Percentiles rank a stretch among this genome's conserved stretches.
phyloP scores from a whole-genome alignment of 1,140 invertebrate genomes.

The Zaprionus gabonicus region DNA sequence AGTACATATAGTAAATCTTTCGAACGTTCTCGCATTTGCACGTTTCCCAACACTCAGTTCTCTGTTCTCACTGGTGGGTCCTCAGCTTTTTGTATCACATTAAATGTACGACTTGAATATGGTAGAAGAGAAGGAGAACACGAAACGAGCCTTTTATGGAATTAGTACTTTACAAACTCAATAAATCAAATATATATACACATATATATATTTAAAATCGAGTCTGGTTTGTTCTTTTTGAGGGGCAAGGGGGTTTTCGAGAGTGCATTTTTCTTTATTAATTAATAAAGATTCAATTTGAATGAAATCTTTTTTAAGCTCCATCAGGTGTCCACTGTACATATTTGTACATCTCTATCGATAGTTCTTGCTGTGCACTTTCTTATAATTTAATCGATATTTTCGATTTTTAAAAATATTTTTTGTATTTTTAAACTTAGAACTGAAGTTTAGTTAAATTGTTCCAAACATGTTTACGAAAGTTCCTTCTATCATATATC shows the following conservation, averaged over 20 bases:
- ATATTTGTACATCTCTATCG: not conserved
- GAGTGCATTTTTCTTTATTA: not conserved
- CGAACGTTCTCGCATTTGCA: not conserved
- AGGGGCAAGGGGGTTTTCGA: not conserved
- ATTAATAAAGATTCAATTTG: not conserved
- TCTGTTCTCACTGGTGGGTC: slow-evolving; percentile 29
- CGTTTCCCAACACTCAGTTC: not conserved
- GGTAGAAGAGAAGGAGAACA: slow-evolving; percentile 8
- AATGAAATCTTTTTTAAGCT: not conserved
- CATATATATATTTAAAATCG: slow-evolving; percentile 43
- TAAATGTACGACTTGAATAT: slow-evolving; percentile 19
- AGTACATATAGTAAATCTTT: not conserved
- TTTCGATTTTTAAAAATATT: no score
- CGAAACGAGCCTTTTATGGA: slow-evolving; percentile 48
- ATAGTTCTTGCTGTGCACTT: no score
- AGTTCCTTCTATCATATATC: no score
- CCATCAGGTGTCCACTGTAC: not conserved
- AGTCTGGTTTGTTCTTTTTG: not conserved
- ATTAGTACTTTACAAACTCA: slow-evolving; percentile 46
- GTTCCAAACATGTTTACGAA: no score
- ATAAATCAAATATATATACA: slow-evolving; percentile 39
- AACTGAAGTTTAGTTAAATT: no score
- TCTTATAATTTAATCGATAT: no score
- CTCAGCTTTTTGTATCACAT: slow-evolving; percentile 32
- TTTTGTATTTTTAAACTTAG: no score